A percentile compares a stretch with the other conserved stretches of the same genome.
Evolutionary conservation across 2,113 vertebrate species (phyloP).

Genomic region (Malurus cyaneus): DNA sequence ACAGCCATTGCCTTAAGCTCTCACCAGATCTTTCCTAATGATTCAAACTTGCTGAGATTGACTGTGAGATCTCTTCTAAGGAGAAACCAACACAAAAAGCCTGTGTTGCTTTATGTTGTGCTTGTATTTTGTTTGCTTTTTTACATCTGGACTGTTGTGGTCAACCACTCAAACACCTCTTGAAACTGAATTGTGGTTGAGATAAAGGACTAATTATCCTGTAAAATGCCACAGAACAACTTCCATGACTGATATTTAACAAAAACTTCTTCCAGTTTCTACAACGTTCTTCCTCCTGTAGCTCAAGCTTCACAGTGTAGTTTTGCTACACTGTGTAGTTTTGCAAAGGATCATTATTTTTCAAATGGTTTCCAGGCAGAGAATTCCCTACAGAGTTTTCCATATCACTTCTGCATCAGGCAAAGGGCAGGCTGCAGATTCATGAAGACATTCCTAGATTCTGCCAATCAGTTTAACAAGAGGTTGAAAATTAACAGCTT

Average conservation of each 20-base stretch:
- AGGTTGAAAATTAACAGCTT: constrained; percentile 35
- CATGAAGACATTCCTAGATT: background rate
- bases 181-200: background rate
- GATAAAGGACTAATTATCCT: background rate
- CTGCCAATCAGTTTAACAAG: constrained; percentile 29
- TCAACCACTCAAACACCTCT: background rate
- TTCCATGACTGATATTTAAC: background rate
- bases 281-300: background rate
- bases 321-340: background rate
- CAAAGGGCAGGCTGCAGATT: background rate
- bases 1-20: background rate
- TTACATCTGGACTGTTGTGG: background rate
- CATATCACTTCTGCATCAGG: background rate
- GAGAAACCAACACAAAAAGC: background rate
- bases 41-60: background rate
- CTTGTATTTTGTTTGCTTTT: background rate
- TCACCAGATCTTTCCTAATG: background rate
- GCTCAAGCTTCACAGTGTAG: background rate
- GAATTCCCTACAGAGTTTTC: background rate
- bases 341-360: background rate
- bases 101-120: fast-evolving
- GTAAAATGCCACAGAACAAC: background rate
- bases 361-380: background rate
- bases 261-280: background rate
- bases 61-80: background rate